Evolutionary conservation across 2,888 invertebrate species (phyloP), one percentile per base, ranked within the genome.

Genomic region (Zygaena filipendulae): DNA sequence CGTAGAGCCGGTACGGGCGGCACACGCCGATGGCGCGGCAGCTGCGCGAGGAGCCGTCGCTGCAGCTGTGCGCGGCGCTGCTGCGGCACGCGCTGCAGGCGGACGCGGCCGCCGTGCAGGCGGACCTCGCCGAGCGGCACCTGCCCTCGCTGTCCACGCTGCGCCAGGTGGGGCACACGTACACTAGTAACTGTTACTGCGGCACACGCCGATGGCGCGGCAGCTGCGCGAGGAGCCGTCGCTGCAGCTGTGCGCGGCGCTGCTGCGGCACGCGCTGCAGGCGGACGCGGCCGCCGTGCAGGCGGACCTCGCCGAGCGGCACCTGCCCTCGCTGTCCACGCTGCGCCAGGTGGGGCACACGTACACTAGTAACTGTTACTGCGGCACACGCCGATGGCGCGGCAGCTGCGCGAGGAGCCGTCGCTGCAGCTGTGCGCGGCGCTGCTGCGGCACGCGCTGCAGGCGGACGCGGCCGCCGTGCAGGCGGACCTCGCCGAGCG

Each of bases 151-250:
- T 96, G 7, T 92, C 92, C 37, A 95, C 92, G 0, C 75, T 97
- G 19, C 82, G 95, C 59, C 95, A 95, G 84, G 91, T 90, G 23
- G n/a, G n/a, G n/a, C 9, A 5, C 13, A 19, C 19, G 10, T 6
- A 7, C 3, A 2, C 2, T 8, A 18, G 5, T 18, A 5, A n/a
- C n/a, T n/a, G n/a, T n/a, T n/a, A n/a, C n/a, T n/a, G 21, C 91
- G 92, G 40, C 84, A 93, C 51, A 94, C 95, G 13, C 88, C 92
- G 13, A 79, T 97, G 52, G 91, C 94, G 1, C 90, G 90, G 70
- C 95, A 95, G 12, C 74, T 97, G 12, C 94, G 95, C 62, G 95
- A 95, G 67, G 97, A 97, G 77, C 96, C 97, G 1, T 95, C 96
- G 26, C 92, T 96, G 59, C 96, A 97, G 62, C 82, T 97, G 41